Evolutionary conservation across 1,140 invertebrate genomes (phyloP), one percentile per base, ranked within the genome.

Genomic region (Halesus radiatus): DNA sequence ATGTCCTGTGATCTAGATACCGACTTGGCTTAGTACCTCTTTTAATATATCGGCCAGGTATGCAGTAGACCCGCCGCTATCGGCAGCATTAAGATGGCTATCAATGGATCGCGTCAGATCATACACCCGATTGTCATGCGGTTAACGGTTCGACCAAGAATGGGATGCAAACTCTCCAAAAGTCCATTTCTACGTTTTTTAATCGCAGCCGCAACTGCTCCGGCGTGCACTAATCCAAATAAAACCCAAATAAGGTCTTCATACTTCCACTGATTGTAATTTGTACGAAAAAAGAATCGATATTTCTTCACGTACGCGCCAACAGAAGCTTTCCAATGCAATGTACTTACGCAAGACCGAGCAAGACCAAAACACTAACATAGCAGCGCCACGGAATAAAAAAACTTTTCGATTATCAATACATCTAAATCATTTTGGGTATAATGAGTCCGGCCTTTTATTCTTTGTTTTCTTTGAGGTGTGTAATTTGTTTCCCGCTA

Each of bases 261-360:
- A 72, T 79, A 79, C 77, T 79, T 72, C 50, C 15, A 60, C 53
- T 72, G 77, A 79, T 79, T 72, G 77, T 73, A 72, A 72, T 79
- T 52, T 15, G 75, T 66, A 66, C 16, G 75, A 58, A 76, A 76
- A 76, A 76, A 76, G 54, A 64, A 22, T 13, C 13, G 58, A 66
- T 66, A 45, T 62, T 52, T 64, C 60, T 62, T 76, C 75, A 76
- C 75, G 75, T 76, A 76, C 75, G 56, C 75, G 58, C 75, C 23
- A 75, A 75, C 72, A 58, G 72, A 75, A 75, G 72, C 72, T 75
- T 75, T 75, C 72, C 72, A 75, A 75, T 72, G 37, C 23, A 29
- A 66, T 32, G 62, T 66, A 66, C 62, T 15, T 32, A 66, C 45
- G 68, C 68, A 53, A 53, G 50, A 53, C 50, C 26, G 20, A 13